phyloP scores from a whole-genome alignment of 2,113 vertebrate species.

The Delphinus delphis region DNA sequence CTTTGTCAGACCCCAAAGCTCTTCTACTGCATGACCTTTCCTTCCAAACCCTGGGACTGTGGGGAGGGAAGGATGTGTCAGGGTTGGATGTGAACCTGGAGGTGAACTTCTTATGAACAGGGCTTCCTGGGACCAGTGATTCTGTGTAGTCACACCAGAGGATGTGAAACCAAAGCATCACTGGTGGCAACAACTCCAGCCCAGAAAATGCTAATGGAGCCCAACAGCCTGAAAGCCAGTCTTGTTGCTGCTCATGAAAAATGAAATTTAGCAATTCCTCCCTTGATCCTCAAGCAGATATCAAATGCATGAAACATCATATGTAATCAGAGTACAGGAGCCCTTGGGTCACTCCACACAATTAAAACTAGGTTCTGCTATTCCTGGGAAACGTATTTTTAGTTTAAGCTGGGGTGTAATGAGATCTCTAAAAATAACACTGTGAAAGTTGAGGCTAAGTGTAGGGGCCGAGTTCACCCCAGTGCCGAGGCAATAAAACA shows the following conservation, averaged over 20 bases:
- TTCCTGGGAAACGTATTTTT: conserved; percentile 73
- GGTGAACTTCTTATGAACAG: background rate
- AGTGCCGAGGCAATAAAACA: conserved; percentile 39
- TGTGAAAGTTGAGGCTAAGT: conserved; percentile 67
- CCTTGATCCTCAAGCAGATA: background rate
- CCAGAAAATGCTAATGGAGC: background rate
- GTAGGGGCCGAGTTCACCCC: conserved; percentile 54
- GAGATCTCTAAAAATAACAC: conserved; percentile 73
- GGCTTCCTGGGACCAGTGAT: background rate
- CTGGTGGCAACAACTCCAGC: background rate
- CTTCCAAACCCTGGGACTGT: background rate
- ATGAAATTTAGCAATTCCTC: background rate
- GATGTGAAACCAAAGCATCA: background rate
- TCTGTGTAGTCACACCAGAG: background rate
- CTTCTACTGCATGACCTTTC: accelerated
- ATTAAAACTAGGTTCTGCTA: conserved; percentile 56
- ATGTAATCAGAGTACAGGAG: conserved; percentile 42
- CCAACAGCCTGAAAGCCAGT: background rate
- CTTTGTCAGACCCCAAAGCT: background rate
- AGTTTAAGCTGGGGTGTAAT: conserved; percentile 71
- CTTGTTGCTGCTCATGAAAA: background rate
- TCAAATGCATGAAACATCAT: background rate
- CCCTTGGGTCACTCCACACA: conserved; percentile 16
- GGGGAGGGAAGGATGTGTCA: background rate
- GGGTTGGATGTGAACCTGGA: background rate